phyloP scores from a whole-genome alignment of 2,888 invertebrate genomes.

The Amphimallon solstitiale region DNA sequence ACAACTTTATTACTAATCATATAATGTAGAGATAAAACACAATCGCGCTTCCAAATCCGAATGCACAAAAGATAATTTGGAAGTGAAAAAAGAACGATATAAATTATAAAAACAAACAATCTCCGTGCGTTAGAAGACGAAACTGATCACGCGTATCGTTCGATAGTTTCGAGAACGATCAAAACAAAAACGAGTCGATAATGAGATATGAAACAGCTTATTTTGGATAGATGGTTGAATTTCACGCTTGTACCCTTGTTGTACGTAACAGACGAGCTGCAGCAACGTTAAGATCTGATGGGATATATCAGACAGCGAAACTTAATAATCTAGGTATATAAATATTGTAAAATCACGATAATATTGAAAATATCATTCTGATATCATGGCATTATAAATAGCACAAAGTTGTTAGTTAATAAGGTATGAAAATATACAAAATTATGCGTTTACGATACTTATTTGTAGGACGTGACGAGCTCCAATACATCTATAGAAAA shows the following conservation, averaged over 20 bases:
- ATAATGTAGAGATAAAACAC: not conserved
- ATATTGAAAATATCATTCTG: too few species aligned
- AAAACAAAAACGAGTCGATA: slow-evolving; percentile 51
- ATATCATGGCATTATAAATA: too few species aligned
- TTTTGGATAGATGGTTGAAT: slow-evolving; percentile 56
- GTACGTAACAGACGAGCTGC: slow-evolving; percentile 56
- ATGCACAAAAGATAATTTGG: not conserved
- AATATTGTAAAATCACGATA: too few species aligned
- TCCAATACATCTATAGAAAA: too few species aligned
- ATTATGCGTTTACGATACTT: too few species aligned
- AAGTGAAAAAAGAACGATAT: not conserved
- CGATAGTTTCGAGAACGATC: not conserved
- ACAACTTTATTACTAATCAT: too few species aligned
- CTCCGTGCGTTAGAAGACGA: slow-evolving; percentile 6
- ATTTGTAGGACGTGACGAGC: too few species aligned
- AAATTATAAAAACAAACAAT: slow-evolving; percentile 24
- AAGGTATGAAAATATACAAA: too few species aligned
- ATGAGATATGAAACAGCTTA: slow-evolving; percentile 57
- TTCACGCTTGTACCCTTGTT: slow-evolving; percentile 58
- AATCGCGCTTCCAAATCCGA: not conserved
- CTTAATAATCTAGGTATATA: too few species aligned
- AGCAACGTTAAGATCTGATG: too few species aligned
- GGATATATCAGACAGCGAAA: too few species aligned
- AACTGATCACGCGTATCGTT: slow-evolving; percentile 14
- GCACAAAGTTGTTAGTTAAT: too few species aligned